A percentile compares a stretch with the other conserved stretches of the same genome.
Evolutionary conservation across 2,888 invertebrate species (phyloP).

Genomic region (Hypercompe scribonia): DNA sequence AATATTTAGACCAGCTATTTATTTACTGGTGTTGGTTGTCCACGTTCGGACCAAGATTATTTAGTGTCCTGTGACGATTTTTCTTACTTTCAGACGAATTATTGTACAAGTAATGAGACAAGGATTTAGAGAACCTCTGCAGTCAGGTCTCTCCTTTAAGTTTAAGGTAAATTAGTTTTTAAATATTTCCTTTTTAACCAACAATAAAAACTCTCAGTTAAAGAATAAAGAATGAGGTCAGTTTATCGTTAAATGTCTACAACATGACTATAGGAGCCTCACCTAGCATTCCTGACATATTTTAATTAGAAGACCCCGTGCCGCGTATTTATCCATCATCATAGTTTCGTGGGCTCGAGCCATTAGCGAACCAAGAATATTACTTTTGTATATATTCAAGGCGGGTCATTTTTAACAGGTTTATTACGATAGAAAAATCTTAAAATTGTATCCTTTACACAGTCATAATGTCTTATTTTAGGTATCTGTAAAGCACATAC

Average conservation of each 20-base stretch:
- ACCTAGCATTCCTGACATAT: constrained; percentile 16
- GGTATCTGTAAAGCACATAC: not conserved
- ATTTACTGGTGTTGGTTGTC: too few species aligned
- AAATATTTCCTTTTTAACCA: not conserved
- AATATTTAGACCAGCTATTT: too few species aligned
- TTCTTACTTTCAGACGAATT: not conserved
- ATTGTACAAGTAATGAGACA: not conserved
- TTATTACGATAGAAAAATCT: constrained; percentile 47
- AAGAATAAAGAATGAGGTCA: not conserved
- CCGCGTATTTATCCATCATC: constrained; percentile 27
- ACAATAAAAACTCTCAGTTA: not conserved
- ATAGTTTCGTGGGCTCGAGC: constrained; percentile 24
- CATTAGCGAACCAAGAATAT: constrained; percentile 38
- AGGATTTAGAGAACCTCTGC: not conserved
- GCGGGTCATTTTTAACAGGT: constrained; percentile 53
- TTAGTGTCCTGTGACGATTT: too few species aligned
- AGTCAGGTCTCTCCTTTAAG: not conserved
- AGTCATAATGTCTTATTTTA: constrained; percentile 20
- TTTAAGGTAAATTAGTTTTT: not conserved
- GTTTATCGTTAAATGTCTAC: not conserved
- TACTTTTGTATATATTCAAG: constrained; percentile 27
- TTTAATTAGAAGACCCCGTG: constrained; percentile 24
- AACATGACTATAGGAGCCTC: not conserved
- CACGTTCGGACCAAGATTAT: too few species aligned
- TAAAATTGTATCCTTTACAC: constrained; percentile 35